Base-by-base conservation (phyloP, 2,797 vertebrate species). In the Hydrocynus forskahlii region DNA sequence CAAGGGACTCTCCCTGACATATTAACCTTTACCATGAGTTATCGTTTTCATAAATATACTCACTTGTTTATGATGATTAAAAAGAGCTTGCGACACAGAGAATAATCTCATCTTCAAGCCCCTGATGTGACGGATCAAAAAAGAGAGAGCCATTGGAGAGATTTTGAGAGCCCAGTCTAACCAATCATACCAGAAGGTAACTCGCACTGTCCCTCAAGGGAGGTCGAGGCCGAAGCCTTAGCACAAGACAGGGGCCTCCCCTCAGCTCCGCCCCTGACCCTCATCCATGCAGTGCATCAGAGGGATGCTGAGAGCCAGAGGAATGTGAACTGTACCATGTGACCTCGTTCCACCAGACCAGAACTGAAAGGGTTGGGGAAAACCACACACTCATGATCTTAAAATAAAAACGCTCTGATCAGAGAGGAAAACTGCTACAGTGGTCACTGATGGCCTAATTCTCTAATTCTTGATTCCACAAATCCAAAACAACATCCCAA, bases 281-380 rank as follows among this genome's bases (percentile, higher is more conserved):
- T 70, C 68, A 81, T 78, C 80, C 43, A 66, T 25, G 43, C 52
- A 68, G 38, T 54, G 57, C 66, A 78, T 76, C 79, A 70, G 62
- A 75, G 54, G 72, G 80, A 81, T 82, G 73, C 60, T 81, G 81
- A 86, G 72, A 87, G 71, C 60, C 75, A 78, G 75, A 87, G 84
- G 87, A 88, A 89, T 89, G 86, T 81, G 75, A 79, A 75, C 60
- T 57, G 19, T 54, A 60, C 81, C 88, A 86, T 88, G 88, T 89
- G 88, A 89, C 78, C 57, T 19, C 50, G 3, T 38, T 70, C 75
- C 69, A 69, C 66, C 43, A 43, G 83, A 76, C 67, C 75, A 79
- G 38, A 82, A 84, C 66, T 25, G 4, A 62, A 55, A 50, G 50
- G 59, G n/a, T 19, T 75, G 40, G 54, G 40, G 60, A 75, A 55